A percentile compares a stretch with the other conserved stretches of the same genome.
phyloP scores from a whole-genome alignment of 2,113 vertebrate genomes.

The Periophthalmus modestus region DNA sequence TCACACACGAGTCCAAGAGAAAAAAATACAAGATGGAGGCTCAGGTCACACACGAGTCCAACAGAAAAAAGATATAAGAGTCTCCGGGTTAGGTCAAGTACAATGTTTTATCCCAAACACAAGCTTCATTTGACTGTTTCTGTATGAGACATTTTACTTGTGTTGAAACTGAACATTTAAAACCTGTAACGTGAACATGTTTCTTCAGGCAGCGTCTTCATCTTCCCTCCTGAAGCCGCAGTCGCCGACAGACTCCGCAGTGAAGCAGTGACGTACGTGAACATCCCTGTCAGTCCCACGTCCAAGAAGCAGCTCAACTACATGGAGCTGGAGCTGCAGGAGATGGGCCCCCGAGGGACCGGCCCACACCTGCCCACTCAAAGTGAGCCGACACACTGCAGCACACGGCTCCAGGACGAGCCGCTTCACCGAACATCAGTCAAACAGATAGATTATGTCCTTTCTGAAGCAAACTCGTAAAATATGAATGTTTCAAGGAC shows the following conservation, averaged over 20 bases:
- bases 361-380: slow-evolving; percentile 41
- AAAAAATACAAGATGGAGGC: no score
- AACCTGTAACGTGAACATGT: background rate
- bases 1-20: background rate
- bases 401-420: background rate
- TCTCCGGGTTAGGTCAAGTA: background rate
- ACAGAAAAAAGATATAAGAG: no score
- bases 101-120: background rate
- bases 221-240: slow-evolving; percentile 70
- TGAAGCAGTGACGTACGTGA: slow-evolving; percentile 82
- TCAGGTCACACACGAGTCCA: no score
- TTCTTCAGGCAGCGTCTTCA: slow-evolving; percentile 51
- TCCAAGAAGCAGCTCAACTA: slow-evolving; percentile 88
- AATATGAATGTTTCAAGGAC: background rate
- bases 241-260: slow-evolving; percentile 70
- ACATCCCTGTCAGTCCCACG: slow-evolving; percentile 87
- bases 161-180: background rate
- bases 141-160: background rate
- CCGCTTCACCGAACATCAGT: background rate
- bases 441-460: background rate
- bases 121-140: background rate
- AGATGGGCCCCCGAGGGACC: slow-evolving; percentile 77
- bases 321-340: slow-evolving; percentile 88
- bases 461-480: no score
- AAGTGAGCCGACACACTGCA: slow-evolving; percentile 49